Evolutionary conservation across 2,797 vertebrate species (phyloP), one percentile per base, ranked within the genome.

Genomic region (Thunnus albacares): DNA sequence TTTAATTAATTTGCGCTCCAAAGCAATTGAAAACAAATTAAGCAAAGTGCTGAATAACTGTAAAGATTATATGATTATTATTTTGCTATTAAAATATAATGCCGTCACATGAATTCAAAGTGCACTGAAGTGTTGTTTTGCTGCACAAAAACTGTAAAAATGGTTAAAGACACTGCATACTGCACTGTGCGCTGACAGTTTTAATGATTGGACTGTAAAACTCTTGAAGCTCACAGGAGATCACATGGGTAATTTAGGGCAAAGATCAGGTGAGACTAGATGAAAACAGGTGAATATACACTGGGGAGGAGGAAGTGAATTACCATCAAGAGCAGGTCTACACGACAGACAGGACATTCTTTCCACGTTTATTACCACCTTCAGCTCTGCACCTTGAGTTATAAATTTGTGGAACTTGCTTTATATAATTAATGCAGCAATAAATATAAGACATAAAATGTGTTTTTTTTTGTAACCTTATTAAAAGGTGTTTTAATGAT

Each of bases 1-100:
- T 67, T 68, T 18, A 55, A n/a, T 68, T 30, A 52, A 62, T 22
- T 47, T 38, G 26, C 33, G 5, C 30, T 33, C 30, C 30, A 33
- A 33, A 33, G 6, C 30, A 33, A 33, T 33, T 33, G 6, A 6
- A 41, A 11, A 22, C 17, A 28, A 61, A 58, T 55, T 5, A 49
- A 55, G 20, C 17, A 38, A 59, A 24, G 47, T 69, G 64, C 11
- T 33, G 41, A 52, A 64, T 65, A 26, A 22, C 63, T 79, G 28
- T 18, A 14, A 71, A 41, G 28, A n/a, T 30, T 30, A 51, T 11
- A 38, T 38, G 38, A 38, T 38, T 38, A 38, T 38, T 11, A 38
- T 38, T 38, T 8, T 10, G 38, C 38, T 38, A 38, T 38, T 38
- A 10, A 38, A 12, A 38, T 38, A 38, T 7, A 20, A 28, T 65